Evolutionary conservation across 1,140 invertebrate genomes (phyloP).

Genomic region (Thaumatotibia leucotreta): DNA sequence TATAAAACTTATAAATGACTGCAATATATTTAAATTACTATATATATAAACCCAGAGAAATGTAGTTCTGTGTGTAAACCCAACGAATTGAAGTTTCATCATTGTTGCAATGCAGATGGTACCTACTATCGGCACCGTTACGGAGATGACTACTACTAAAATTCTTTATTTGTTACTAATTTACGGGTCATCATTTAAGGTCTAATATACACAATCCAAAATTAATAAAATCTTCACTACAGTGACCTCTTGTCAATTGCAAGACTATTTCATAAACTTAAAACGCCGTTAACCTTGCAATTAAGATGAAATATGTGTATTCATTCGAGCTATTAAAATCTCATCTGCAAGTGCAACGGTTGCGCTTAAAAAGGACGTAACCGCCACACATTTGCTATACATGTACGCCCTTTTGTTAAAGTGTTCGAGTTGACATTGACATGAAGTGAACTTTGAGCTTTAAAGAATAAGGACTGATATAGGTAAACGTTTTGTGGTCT

Average conservation of each 20-base stretch:
- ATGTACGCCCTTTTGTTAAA: background rate
- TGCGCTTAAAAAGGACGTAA: background rate
- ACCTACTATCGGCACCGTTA: too few relatives aligned
- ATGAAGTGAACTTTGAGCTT: background rate
- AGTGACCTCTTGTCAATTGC: background rate
- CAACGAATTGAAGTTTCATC: too few relatives aligned
- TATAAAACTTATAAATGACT: too few relatives aligned
- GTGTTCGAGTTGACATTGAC: background rate
- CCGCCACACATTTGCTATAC: background rate
- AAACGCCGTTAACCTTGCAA: slow-evolving; percentile 10
- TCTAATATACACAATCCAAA: background rate
- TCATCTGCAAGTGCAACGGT: background rate
- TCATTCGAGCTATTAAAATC: slow-evolving; percentile 8
- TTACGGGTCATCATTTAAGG: background rate
- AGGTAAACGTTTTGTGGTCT: background rate
- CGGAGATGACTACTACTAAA: too few relatives aligned
- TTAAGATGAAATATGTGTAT: slow-evolving; percentile 5
- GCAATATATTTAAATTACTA: too few relatives aligned
- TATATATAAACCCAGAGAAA: too few relatives aligned
- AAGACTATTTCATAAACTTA: slow-evolving; percentile 11
- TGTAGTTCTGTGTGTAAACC: too few relatives aligned
- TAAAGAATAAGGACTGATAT: background rate
- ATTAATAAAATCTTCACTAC: background rate
- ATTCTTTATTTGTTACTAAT: too few relatives aligned
- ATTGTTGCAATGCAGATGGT: too few relatives aligned